phyloP scores from a whole-genome alignment of 2,113 vertebrate genomes.

The Oryzias woworae region DNA sequence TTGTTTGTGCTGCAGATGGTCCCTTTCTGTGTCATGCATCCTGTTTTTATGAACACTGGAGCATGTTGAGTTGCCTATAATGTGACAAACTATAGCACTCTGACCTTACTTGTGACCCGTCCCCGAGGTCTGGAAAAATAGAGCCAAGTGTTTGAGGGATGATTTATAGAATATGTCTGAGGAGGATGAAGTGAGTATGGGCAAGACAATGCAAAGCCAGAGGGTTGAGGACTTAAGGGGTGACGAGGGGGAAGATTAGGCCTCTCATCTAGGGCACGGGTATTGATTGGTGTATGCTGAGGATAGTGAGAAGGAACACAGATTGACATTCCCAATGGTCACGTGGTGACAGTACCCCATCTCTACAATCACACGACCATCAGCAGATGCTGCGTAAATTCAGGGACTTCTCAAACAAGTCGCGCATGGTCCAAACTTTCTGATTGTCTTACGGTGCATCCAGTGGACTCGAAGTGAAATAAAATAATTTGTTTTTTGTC shows the following conservation, averaged over 20 bases:
- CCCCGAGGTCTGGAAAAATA: conserved; percentile 42
- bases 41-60: conserved; percentile 70
- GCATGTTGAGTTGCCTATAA: conserved; percentile 59
- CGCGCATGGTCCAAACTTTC: too few species aligned
- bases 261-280: conserved; percentile 77
- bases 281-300: conserved; percentile 79
- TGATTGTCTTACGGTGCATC: neutral
- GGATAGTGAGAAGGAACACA: conserved; percentile 66
- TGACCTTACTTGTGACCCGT: conserved; percentile 62
- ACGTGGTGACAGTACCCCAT: conserved; percentile 30
- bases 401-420: conserved; percentile 20
- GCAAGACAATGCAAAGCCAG: conserved; percentile 63
- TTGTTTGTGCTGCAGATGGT: conserved; percentile 61
- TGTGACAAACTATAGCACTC: conserved; percentile 39
- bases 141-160: conserved; percentile 50
- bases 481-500: conserved; percentile 13
- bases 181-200: conserved; percentile 60
- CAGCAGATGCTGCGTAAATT: conserved; percentile 49
- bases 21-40: conserved; percentile 31
- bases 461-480: neutral
- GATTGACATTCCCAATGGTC: conserved; percentile 75
- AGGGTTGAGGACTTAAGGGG: conserved; percentile 37
- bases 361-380: conserved; percentile 54
- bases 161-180: conserved; percentile 53
- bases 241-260: conserved; percentile 59